Evolutionary conservation across 2,113 vertebrate species (phyloP).

Genomic region (Platysteira castanea): DNA sequence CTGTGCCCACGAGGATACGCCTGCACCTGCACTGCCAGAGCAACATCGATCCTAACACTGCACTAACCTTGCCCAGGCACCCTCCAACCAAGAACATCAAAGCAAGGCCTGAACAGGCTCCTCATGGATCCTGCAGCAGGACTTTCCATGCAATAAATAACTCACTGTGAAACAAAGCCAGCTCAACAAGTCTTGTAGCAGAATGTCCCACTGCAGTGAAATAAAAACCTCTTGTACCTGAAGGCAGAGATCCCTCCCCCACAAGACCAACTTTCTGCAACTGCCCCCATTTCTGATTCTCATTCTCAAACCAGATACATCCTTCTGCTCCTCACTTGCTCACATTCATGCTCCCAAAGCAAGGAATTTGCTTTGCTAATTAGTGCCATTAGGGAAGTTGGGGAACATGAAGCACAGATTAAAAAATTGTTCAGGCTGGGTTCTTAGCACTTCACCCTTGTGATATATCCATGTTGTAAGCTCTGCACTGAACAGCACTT

Average conservation of each 20-base stretch:
- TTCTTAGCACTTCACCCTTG: conserved; percentile 13
- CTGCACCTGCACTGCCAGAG: background rate
- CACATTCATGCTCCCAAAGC: background rate
- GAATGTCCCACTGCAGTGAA: background rate
- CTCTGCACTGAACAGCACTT: conserved; percentile 15
- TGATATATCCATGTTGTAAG: background rate
- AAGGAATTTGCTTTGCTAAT: conserved; percentile 45
- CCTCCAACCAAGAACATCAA: background rate
- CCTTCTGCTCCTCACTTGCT: background rate
- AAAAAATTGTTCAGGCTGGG: background rate
- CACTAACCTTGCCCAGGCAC: background rate
- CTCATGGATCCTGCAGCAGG: background rate
- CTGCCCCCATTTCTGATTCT: background rate
- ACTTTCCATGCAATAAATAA: background rate
- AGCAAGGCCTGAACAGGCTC: background rate
- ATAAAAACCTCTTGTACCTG: background rate
- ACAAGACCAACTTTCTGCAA: background rate
- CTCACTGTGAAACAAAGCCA: background rate
- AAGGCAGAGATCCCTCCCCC: background rate
- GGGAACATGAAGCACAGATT: conserved; percentile 22
- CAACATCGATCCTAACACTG: fast-evolving
- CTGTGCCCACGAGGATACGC: fast-evolving
- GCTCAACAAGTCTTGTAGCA: background rate
- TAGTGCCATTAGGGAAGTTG: conserved; percentile 1
- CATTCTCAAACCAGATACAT: background rate